Base-by-base conservation (phyloP, 2,888 invertebrate species). In the Macaria liturata region DNA sequence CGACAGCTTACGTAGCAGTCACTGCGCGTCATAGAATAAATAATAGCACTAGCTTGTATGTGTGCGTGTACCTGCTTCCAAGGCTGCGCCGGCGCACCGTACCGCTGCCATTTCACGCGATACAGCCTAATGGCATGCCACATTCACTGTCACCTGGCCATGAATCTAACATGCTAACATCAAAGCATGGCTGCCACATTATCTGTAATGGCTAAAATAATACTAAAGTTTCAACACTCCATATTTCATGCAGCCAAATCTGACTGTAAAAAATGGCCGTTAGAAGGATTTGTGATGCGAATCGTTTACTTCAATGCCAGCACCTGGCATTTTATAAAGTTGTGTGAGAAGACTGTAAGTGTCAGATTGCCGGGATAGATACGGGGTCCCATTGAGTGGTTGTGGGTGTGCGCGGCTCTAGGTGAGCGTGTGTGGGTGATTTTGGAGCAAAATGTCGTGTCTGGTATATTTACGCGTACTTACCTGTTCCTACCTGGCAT, bases 401-500 rank as follows among this genome's bases (percentile, higher is more conserved):
- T 50, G 40, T 7, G 30, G 40, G 59, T 52, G 52, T 46, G 55
- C 44, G 55, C 40, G 51, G 47, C 9, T 1, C 20, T 20, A 20
- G 3, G 49, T 20, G 34, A 46, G 57, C 52, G 48, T 50, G 53
- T 63, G 63, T 59, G 64, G 56, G 62, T 61, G 51, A 37, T 59
- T 66, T 62, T 62, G 52, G 62, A 55, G 58, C 50, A 65, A 43
- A 42, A 52, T 61, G 59, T 49, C 47, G 55, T 51, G 49, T 61
- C 66, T 63, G 54, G 56, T 57, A 62, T 57, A 61, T 57, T 62
- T 63, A 63, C 49, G 55, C 49, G 56, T 81, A 81, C 83, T 82
- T 87, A 81, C 84, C 83, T 87, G 85, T 78, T 77, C 71, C 80
- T 84, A 86, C 86, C 86, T 84, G 83, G 56, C 82, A 81, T 82